Conservation (phyloP, 2,113 vertebrate species). For the Laticauda colubrina region DNA sequence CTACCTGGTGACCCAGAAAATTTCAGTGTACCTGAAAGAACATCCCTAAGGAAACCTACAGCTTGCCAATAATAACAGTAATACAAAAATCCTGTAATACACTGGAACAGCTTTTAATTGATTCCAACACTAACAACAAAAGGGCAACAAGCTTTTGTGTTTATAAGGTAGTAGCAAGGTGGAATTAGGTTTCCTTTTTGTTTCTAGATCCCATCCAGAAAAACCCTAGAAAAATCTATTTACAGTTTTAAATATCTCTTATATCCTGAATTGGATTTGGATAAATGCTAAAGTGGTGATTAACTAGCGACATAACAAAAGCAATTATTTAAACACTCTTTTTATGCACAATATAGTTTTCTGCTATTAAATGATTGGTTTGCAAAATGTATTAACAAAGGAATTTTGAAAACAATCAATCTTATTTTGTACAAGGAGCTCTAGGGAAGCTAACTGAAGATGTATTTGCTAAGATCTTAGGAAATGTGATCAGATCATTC, state of each 20-base stretch:
- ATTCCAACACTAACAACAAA: not conserved
- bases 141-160: not conserved
- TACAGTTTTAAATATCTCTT: not conserved
- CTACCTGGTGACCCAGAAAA: not conserved
- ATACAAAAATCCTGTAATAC: not conserved
- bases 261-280: not conserved
- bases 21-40: not conserved
- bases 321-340: not conserved
- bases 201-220: not conserved
- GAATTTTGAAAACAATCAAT: not conserved
- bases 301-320: not conserved
- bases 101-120: not conserved
- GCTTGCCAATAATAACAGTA: not conserved
- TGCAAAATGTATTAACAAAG: not conserved
- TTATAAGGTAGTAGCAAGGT: not conserved
- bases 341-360: not conserved
- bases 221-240: not conserved
- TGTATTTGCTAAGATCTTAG: not conserved
- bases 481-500: not conserved
- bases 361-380: not conserved
- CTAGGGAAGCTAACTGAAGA: not conserved
- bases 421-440: not conserved
- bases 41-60: not conserved
- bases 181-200: not conserved
- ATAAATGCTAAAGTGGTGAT: not conserved